Conservation (phyloP, 2,113 vertebrate genomes). For the Callorhinus ursinus region DNA sequence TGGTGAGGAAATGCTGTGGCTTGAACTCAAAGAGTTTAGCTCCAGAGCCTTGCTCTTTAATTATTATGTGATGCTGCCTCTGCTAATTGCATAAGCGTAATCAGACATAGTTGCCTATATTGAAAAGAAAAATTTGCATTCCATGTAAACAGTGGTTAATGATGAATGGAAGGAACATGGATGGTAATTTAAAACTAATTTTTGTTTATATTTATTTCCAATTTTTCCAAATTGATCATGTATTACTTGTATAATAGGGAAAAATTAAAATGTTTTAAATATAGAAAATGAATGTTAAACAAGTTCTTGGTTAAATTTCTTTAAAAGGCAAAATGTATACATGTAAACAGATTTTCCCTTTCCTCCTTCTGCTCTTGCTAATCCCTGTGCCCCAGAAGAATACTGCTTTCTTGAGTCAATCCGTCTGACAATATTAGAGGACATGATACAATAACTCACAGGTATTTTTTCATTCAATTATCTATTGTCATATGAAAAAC, state of each 20-base stretch:
- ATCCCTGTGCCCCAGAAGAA: neutral
- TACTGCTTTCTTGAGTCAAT: neutral
- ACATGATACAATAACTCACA: neutral
- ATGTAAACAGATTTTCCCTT: neutral
- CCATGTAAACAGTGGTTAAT: neutral
- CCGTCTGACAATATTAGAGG: neutral
- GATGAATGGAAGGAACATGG: neutral
- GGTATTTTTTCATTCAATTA: neutral
- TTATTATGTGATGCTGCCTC: neutral
- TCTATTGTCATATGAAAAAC: neutral
- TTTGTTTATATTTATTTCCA: neutral
- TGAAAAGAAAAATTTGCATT: constrained; percentile 39
- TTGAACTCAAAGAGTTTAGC: neutral
- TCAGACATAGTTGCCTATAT: neutral
- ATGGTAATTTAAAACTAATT: neutral
- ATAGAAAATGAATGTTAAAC: neutral
- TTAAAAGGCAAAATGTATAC: neutral
- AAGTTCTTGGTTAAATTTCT: neutral
- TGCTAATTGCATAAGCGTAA: neutral
- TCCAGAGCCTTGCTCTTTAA: neutral
- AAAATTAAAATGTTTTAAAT: neutral
- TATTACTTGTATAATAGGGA: neutral
- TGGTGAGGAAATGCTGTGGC: neutral
- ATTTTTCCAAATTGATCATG: neutral
- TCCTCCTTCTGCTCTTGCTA: neutral